Evolutionary conservation across 2,888 invertebrate genomes (phyloP).

Genomic region (Diachrysia chrysitis): DNA sequence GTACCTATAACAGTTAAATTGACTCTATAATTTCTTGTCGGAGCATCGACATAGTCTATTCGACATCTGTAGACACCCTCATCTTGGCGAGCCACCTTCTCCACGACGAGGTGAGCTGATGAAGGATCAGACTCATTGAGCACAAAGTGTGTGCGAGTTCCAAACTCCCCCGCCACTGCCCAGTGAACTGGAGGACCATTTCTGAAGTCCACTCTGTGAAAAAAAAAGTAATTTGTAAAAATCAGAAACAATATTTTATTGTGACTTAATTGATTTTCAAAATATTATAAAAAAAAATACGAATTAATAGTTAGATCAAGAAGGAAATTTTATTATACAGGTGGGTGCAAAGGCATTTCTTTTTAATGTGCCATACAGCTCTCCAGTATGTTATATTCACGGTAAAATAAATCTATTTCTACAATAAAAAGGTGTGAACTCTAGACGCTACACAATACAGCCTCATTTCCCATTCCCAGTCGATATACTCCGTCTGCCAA

Average conservation of each 20-base stretch:
- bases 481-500: slow-evolving; percentile 18
- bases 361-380: no score
- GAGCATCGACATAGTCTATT: slow-evolving; percentile 96
- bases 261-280: no score
- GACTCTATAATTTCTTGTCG: slow-evolving; percentile 95
- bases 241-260: neutral
- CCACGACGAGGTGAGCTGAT: slow-evolving; percentile 93
- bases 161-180: slow-evolving; percentile 94
- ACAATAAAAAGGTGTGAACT: neutral
- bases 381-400: no score
- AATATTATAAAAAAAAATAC: no score
- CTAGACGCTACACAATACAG: neutral
- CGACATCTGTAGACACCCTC: slow-evolving; percentile 96
- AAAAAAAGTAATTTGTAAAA: neutral
- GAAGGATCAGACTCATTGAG: slow-evolving; percentile 92
- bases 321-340: no score
- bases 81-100: slow-evolving; percentile 92
- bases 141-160: slow-evolving; percentile 93
- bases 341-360: no score
- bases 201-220: slow-evolving; percentile 93
- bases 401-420: no score
- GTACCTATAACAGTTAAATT: slow-evolving; percentile 96
- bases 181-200: slow-evolving; percentile 93
- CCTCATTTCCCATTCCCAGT: slow-evolving; percentile 29
- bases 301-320: no score